Percentiles rank a stretch among this genome's conserved stretches.
These are phyloP conservation scores for Thryonomys swinderianus DNA, from an alignment of 2,113 vertebrate genomes.

Conservation along the genomic window DNA sequence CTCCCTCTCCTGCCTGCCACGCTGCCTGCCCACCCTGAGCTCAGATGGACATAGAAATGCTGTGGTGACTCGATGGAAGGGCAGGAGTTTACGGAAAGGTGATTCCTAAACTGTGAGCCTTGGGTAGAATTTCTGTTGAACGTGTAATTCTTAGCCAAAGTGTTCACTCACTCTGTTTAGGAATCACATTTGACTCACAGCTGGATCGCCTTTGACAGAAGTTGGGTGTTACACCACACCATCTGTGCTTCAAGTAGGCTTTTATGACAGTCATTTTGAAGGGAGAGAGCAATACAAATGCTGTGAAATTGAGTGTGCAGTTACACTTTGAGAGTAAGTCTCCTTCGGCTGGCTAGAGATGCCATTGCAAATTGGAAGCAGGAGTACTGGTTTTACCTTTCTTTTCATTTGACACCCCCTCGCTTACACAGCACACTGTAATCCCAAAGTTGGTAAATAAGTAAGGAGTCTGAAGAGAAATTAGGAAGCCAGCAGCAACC, in stretches of 20 bases:
- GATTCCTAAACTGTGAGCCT: background rate
- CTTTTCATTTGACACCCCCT: background rate
- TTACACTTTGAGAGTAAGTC: background rate
- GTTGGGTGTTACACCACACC: conserved; percentile 32
- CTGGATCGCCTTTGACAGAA: conserved; percentile 42
- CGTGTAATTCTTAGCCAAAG: background rate
- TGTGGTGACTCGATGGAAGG: background rate
- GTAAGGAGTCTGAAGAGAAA: background rate
- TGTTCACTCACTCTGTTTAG: conserved; percentile 10
- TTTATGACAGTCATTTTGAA: conserved; percentile 23
- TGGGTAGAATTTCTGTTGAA: conserved; percentile 11
- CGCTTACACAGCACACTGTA: background rate
- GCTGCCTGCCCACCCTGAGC: too few relatives aligned
- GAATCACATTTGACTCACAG: conserved; percentile 62
- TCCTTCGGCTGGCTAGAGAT: background rate
- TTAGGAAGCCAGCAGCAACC: background rate
- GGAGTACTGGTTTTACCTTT: background rate
- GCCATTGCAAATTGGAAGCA: background rate
- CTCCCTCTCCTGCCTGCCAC: background rate
- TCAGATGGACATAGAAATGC: background rate
- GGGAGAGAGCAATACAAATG: background rate
- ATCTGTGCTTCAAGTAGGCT: conserved; percentile 83
- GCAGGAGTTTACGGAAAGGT: background rate
- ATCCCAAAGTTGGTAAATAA: background rate
- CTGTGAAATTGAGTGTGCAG: background rate